Evolutionary conservation across 2,797 vertebrate species (phyloP).

Genomic region (Dipus sagitta): DNA sequence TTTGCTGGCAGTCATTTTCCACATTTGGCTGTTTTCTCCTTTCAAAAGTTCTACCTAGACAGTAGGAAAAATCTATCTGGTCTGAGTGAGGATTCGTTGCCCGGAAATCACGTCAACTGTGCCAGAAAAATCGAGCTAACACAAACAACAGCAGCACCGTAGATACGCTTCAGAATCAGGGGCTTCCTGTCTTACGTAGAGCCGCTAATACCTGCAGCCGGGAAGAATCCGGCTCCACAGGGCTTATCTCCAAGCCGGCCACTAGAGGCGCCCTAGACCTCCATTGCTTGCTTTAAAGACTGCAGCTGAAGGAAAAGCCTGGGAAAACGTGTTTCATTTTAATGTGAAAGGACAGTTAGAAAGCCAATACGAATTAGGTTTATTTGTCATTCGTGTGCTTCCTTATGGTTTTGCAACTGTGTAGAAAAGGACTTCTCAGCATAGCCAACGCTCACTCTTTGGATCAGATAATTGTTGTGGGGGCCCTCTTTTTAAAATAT

Average conservation of each 20-base stretch:
- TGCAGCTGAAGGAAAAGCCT: neutral
- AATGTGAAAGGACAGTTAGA: neutral
- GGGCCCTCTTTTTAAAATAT: no score
- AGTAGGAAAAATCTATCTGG: neutral
- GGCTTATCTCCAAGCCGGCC: neutral
- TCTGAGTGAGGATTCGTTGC: neutral
- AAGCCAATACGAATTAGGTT: neutral
- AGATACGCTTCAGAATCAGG: no score
- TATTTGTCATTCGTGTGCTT: neutral
- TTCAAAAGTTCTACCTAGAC: neutral
- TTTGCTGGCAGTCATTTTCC: neutral
- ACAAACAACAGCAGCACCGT: neutral
- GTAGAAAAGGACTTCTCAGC: neutral
- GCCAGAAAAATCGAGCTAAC: neutral
- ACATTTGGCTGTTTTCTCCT: neutral
- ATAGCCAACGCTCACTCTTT: no score
- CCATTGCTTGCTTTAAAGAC: rapidly evolving
- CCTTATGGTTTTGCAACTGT: neutral
- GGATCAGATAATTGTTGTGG: no score
- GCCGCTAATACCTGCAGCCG: rapidly evolving
- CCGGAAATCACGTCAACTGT: neutral
- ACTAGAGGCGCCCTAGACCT: neutral
- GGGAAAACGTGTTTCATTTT: neutral
- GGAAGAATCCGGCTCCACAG: neutral
- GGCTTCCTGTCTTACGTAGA: neutral